Base-by-base conservation (phyloP, 2,888 invertebrate genomes). In the Nasonia oneida region DNA sequence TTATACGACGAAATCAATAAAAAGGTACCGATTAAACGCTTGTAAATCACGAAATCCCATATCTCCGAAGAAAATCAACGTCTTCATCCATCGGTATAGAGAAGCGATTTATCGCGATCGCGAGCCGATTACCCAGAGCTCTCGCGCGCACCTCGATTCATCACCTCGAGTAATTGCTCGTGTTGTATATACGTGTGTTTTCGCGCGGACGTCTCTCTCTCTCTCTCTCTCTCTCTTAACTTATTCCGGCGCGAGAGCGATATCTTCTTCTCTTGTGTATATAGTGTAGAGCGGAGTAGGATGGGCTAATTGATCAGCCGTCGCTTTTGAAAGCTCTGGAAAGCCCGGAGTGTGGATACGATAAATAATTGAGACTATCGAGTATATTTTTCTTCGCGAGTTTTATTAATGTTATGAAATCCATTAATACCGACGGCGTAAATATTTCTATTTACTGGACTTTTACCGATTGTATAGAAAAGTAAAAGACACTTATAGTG, bases 81-180 rank as follows among this genome's bases (percentile, higher is more conserved):
- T 88, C 89, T 90, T 88, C 88, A 89, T 90, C 87, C 81, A 71
- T 86, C 74, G 80, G 61, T 29, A 75, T 12, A 10, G 47, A 57
- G n/a, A 29, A 29, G 15, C 67, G 42, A 83, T 81, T 87, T 86
- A 88, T 87, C 84, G 57, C 64, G 86, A 87, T 88, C 80, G 88
- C 86, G 86, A 86, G 79, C 18, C 81, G 87, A 84, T 86, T 76
- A 87, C 53, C 47, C 23, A 18, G 23, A 82, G 61, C 70, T 53
- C 82, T 87, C 47, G 10, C 47, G 47, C 80, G 83, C 88, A 83
- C 86, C 89, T 89, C 88, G 87, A 90, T 90, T 90, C 89, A 91
- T 91, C 89, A 87, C 86, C 81, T 83, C 50, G 88, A 89, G 88
- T 89, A 91, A 91, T 90, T 89, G 89, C 85, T 86, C 84, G 83